Conservation (phyloP, 2,113 vertebrate genomes). For the Petromus typicus region DNA sequence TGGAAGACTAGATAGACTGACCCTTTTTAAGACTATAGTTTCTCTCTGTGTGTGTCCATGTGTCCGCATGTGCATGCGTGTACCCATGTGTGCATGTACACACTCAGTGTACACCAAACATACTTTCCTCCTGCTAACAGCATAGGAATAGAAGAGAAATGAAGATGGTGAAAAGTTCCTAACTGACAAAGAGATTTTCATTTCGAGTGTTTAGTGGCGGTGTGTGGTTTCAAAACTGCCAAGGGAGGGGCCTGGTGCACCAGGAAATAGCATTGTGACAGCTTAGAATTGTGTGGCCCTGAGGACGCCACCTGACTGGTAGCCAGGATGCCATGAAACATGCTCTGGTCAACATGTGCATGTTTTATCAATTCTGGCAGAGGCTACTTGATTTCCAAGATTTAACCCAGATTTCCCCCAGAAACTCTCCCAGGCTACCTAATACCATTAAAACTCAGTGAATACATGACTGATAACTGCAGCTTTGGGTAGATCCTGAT, state of each 20-base stretch:
- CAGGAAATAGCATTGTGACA: conserved; percentile 4
- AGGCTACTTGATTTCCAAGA: conserved; percentile 11
- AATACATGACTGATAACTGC: background rate
- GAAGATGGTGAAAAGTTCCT: conserved; percentile 39
- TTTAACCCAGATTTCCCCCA: background rate
- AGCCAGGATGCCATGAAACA: background rate
- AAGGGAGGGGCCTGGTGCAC: background rate
- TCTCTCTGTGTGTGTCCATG: background rate
- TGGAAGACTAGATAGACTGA: conserved; percentile 31
- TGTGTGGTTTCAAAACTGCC: conserved; percentile 53
- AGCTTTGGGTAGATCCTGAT: background rate
- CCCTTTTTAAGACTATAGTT: background rate
- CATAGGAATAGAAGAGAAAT: conserved; percentile 9
- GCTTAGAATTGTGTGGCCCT: background rate
- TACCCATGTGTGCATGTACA: fast-evolving
- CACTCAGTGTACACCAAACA: background rate
- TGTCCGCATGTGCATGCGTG: fast-evolving
- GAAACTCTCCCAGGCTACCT: background rate
- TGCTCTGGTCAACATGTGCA: background rate
- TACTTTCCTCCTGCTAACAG: background rate
- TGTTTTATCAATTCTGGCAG: background rate
- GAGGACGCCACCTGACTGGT: background rate
- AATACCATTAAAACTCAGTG: background rate
- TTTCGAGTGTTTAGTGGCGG: conserved; percentile 60
- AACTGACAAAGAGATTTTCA: conserved; percentile 4